phyloP scores from a whole-genome alignment of 1,140 invertebrate species.

The Plutomurus gul region DNA sequence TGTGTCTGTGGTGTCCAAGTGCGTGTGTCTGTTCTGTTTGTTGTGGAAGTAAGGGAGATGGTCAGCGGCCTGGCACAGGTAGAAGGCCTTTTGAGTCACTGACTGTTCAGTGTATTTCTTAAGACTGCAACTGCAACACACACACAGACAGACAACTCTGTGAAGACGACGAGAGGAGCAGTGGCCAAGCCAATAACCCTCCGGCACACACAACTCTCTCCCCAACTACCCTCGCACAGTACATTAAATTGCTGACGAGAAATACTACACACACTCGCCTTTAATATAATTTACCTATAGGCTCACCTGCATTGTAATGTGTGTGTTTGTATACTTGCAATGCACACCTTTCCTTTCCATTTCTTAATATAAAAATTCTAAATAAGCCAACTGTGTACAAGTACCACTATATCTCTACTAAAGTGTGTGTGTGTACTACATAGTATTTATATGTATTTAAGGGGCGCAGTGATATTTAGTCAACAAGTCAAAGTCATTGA shows the following conservation, averaged over 20 bases:
- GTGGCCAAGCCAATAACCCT: conserved; percentile 25
- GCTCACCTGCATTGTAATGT: not conserved
- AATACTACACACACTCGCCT: not conserved
- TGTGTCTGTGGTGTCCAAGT: too few relatives aligned
- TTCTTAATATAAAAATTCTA: not conserved
- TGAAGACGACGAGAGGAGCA: conserved; percentile 10
- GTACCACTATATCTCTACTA: not conserved
- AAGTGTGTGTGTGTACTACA: not conserved
- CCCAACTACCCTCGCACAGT: not conserved
- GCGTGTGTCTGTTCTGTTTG: too few relatives aligned
- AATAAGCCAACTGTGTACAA: not conserved
- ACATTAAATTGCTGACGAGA: not conserved
- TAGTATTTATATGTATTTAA: not conserved
- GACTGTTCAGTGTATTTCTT: not conserved
- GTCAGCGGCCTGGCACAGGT: conserved; percentile 26
- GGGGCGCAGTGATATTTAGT: too few relatives aligned
- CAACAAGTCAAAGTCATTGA: too few relatives aligned
- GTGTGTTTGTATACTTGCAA: not conserved
- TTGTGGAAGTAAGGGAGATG: conserved; percentile 4
- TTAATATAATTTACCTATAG: not conserved
- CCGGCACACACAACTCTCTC: not conserved
- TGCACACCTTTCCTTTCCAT: not conserved
- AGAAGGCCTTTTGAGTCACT: conserved; percentile 31
- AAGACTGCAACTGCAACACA: not conserved
- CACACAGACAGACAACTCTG: not conserved